phyloP scores from a whole-genome alignment of 2,113 vertebrate species.

The Alethe diademata region DNA sequence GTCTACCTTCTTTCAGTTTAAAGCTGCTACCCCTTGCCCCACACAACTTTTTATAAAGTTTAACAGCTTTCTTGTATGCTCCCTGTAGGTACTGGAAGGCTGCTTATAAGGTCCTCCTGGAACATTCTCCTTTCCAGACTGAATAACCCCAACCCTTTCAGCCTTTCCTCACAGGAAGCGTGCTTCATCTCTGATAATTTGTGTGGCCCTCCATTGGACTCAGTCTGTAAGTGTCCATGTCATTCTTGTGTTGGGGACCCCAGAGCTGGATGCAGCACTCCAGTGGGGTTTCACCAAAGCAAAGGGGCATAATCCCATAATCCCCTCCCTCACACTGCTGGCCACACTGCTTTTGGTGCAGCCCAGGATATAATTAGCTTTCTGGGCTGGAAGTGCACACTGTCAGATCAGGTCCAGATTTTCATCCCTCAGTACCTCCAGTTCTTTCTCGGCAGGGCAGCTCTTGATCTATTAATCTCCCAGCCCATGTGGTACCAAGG shows the following conservation, averaged over 20 bases:
- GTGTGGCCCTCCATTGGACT: background rate
- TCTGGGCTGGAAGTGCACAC: background rate
- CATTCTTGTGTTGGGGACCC: rapidly evolving
- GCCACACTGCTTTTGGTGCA: rapidly evolving
- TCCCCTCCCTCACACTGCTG: background rate
- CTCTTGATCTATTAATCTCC: background rate
- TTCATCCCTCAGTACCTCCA: background rate
- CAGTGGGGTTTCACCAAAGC: background rate
- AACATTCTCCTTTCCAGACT: background rate
- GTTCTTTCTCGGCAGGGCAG: background rate
- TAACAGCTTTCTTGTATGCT: background rate
- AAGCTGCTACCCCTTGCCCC: background rate
- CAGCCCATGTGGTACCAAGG: rapidly evolving
- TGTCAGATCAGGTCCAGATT: rapidly evolving
- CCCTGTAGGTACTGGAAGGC: background rate
- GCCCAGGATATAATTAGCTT: background rate
- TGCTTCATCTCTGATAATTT: background rate
- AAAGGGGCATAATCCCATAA: background rate
- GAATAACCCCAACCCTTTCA: background rate
- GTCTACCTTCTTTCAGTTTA: background rate
- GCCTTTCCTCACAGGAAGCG: background rate
- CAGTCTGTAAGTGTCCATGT: rapidly evolving
- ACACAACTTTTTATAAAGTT: background rate
- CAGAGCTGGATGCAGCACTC: background rate
- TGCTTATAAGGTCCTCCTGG: background rate